phyloP scores from a whole-genome alignment of 2,888 invertebrate genomes.

The Abscondita cerata region DNA sequence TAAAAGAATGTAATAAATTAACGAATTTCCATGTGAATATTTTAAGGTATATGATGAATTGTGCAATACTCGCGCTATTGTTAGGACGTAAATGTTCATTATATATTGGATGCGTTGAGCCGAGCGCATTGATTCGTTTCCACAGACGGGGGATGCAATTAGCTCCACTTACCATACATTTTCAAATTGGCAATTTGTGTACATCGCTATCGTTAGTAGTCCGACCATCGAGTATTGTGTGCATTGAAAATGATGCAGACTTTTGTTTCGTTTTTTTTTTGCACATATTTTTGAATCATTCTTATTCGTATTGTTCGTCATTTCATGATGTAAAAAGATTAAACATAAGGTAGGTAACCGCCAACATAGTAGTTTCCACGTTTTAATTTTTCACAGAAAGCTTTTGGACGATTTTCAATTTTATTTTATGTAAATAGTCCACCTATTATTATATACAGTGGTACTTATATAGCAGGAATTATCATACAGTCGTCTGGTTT shows the following conservation, averaged over 20 bases:
- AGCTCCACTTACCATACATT: conserved; percentile 39
- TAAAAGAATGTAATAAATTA: conserved; percentile 7
- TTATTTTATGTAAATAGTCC: too few species aligned
- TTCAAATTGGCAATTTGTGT: conserved; percentile 39
- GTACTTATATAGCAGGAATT: not conserved
- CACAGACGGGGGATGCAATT: conserved; percentile 39
- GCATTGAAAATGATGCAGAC: conserved; percentile 30
- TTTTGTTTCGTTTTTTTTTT: conserved; percentile 27
- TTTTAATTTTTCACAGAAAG: conserved; percentile 3
- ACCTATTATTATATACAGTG: too few species aligned
- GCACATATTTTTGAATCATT: conserved; percentile 14
- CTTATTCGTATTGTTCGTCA: not conserved
- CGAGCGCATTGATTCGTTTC: conserved; percentile 38
- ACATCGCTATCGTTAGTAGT: conserved; percentile 36
- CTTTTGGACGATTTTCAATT: too few species aligned
- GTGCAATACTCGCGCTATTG: conserved; percentile 26
- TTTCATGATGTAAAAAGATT: conserved; percentile 6
- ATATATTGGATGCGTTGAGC: conserved; percentile 36
- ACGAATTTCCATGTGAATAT: conserved; percentile 12
- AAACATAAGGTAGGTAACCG: not conserved
- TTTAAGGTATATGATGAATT: conserved; percentile 25
- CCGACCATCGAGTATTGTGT: conserved; percentile 36
- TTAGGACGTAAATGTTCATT: conserved; percentile 36
- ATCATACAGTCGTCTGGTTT: conserved; percentile 39
- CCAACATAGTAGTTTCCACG: not conserved